These are phyloP conservation scores for Xanthorhoe spadicearia DNA, from an alignment of 2,888 invertebrate species.

Conservation along the genomic window DNA sequence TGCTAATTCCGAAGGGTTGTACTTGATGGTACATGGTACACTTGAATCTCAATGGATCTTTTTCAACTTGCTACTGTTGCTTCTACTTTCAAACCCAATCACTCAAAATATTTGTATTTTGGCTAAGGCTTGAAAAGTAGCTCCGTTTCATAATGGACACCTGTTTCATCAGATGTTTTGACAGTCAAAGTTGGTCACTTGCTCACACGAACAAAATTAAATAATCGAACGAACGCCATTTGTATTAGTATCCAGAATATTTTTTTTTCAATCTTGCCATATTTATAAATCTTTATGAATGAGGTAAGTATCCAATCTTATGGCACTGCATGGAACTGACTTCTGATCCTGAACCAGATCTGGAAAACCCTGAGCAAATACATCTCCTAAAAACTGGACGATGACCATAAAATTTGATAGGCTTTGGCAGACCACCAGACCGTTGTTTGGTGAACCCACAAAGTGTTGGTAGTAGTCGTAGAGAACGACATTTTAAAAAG, in stretches of 20 bases:
- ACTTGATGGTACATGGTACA: neutral
- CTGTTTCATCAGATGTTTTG: no score
- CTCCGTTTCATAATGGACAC: no score
- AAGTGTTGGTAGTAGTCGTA: neutral
- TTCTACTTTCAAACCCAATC: neutral
- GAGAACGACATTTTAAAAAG: neutral
- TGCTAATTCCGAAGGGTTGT: neutral
- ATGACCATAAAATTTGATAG: neutral
- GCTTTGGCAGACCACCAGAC: neutral
- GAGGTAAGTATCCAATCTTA: no score
- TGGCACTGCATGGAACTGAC: no score
- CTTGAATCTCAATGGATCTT: neutral
- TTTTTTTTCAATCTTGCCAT: no score
- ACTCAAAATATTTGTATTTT: neutral
- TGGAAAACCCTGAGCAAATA: neutral
- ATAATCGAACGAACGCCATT: no score
- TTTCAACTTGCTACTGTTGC: neutral
- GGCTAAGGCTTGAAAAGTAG: neutral
- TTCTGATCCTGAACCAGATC: no score
- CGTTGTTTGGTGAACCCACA: neutral
- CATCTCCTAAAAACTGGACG: neutral
- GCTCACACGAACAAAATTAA: no score
- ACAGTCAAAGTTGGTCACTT: no score
- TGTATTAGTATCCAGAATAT: no score
- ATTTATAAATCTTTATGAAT: no score